Base-by-base conservation (phyloP, 2,797 vertebrate species). In the Limosa lapponica region DNA sequence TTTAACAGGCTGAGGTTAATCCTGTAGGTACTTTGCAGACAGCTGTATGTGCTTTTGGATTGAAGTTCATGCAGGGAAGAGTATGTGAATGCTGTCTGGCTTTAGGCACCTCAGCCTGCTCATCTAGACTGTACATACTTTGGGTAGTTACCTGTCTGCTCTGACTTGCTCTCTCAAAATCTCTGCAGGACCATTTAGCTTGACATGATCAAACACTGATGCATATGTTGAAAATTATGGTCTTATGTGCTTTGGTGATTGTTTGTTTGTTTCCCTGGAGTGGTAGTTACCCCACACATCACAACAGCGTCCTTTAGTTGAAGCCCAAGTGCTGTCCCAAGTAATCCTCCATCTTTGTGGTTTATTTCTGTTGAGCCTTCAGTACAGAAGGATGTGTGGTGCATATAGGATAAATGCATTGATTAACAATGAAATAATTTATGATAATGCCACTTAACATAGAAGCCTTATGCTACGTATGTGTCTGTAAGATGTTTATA, bases 201-300 rank as follows among this genome's bases (percentile, higher is more conserved):
- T 83, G 16, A 9, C 46, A 5, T 25, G 6, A 48, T 59, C 0
- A 2, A 72, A 48, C 11, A 10, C 7, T 4, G 17, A 24, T 4
- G 14, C 3, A 1, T 22, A 3, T 44, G 16, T 54, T 78, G 12
- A 52, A 86, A 66, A 71, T 22, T 12, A 25, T 7, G 6, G 5
- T 86, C 3, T 83, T 1, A 0, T 30, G 34, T 87, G 46, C 36
- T 91, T 5, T 54, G 6, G 13, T 70, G 14, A 6, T 23, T 46
- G 17, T 36, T 27, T 34, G 13, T 28, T 39, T 49, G 34, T 57
- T 20, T n/a, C 15, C 13, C 34, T 28, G 8, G 16, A 24, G 6
- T 75, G 14, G 23, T 73, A 48, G 36, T 28, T 73, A 74, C 6
- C 20, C 11, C 13, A 9, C 55, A 32, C 5, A 30, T 64, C 14